phyloP scores from a whole-genome alignment of 2,888 invertebrate species.

The Crioceris asparagi region DNA sequence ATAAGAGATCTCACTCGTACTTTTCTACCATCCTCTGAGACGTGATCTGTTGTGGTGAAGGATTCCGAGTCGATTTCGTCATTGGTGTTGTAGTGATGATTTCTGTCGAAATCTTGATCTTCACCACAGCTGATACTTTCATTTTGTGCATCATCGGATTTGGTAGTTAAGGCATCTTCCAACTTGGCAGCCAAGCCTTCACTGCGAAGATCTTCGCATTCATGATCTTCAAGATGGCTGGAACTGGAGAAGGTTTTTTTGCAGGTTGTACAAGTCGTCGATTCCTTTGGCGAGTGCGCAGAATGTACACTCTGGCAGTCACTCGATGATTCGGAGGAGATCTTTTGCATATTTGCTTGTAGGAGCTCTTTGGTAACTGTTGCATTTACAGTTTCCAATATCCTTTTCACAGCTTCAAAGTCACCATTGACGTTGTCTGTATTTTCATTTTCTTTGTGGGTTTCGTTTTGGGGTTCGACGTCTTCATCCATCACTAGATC shows the following conservation, averaged over 20 bases:
- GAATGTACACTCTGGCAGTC: constrained; percentile 36
- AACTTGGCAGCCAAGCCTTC: constrained; percentile 71
- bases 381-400: constrained; percentile 64
- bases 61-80: constrained; percentile 47
- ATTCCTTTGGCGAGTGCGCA: constrained; percentile 32
- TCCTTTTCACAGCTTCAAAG: constrained; percentile 56
- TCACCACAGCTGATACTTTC: constrained; percentile 34
- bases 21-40: constrained; percentile 53
- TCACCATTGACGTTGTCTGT: constrained; percentile 37
- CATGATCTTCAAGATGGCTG: constrained; percentile 58
- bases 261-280: constrained; percentile 48
- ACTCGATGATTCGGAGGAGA: constrained; percentile 46
- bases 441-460: constrained; percentile 35
- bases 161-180: constrained; percentile 50
- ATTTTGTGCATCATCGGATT: constrained; percentile 43
- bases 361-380: constrained; percentile 65
- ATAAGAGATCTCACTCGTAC: constrained; percentile 89
- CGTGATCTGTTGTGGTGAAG: constrained; percentile 37
- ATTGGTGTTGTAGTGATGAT: constrained; percentile 40
- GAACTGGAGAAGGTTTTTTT: constrained; percentile 47
- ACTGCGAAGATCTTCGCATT: constrained; percentile 55
- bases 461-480: constrained; percentile 41
- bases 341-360: constrained; percentile 56
- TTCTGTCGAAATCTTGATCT: constrained; percentile 37
- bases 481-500: constrained; percentile 63